phyloP scores from a whole-genome alignment of 2,797 vertebrate species.

The Malacoraja senta region DNA sequence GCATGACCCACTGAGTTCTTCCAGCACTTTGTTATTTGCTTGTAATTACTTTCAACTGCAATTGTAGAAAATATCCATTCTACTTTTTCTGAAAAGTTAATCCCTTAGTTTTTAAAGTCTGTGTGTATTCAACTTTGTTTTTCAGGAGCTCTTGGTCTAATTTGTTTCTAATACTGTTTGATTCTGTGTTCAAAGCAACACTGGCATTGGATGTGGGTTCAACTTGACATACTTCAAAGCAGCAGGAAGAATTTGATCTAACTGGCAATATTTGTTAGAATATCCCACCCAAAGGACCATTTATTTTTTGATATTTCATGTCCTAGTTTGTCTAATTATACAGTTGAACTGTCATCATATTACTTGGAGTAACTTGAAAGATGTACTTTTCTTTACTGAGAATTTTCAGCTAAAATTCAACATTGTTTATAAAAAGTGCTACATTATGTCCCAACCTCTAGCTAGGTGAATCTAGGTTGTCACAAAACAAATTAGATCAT shows the following conservation, averaged over 20 bases:
- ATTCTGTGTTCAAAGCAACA: not conserved
- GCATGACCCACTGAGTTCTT: no score
- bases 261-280: not conserved
- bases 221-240: not conserved
- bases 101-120: slow-evolving; percentile 9
- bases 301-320: not conserved
- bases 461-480: no score
- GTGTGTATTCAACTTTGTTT: no score
- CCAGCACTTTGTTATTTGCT: not conserved
- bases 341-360: not conserved
- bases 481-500: no score
- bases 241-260: not conserved
- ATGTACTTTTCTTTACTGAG: not conserved
- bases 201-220: not conserved
- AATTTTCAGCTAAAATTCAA: not conserved
- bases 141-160: not conserved
- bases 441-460: not conserved
- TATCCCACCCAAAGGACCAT: not conserved
- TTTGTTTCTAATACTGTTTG: not conserved
- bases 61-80: not conserved
- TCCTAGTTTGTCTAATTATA: not conserved
- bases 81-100: not conserved
- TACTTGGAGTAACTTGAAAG: not conserved
- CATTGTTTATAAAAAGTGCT: not conserved
- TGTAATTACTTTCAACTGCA: not conserved